These are phyloP conservation scores for Petrocephalus sullivani DNA, from an alignment of 2,797 vertebrate species.

Conservation along the genomic window DNA sequence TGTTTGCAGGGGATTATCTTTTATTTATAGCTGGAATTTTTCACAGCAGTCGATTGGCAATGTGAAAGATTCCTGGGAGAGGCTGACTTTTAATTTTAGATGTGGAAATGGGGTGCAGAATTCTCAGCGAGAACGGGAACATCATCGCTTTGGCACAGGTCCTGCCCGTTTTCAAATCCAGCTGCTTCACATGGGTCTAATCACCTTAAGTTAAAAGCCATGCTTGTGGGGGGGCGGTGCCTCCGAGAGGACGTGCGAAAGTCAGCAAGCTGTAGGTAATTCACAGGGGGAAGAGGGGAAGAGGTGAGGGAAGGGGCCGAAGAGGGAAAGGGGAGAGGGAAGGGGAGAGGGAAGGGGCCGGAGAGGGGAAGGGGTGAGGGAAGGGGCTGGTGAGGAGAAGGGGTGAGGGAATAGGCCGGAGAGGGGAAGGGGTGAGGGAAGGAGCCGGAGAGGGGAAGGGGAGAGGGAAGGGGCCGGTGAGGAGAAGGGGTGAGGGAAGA, in stretches of 20 bases:
- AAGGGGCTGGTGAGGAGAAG: too few species aligned
- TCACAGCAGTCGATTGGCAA: slow-evolving; percentile 60
- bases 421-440: too few species aligned
- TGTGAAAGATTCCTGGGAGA: slow-evolving; percentile 48
- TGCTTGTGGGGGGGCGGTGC: neutral
- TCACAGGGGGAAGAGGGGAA: neutral
- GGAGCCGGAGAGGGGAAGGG: too few species aligned
- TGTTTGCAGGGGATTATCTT: slow-evolving; percentile 62
- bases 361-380: too few species aligned
- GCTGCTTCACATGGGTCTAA: neutral
- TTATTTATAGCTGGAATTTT: slow-evolving; percentile 61
- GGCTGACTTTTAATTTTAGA: slow-evolving; percentile 64
- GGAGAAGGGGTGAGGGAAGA: neutral
- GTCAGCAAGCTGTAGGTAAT: neutral
- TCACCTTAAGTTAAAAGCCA: neutral
- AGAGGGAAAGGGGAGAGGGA: neutral
- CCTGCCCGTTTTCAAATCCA: neutral
- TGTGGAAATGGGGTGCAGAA: slow-evolving; percentile 12
- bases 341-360: too few species aligned
- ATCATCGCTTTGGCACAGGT: neutral
- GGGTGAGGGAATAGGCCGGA: too few species aligned
- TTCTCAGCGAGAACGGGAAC: neutral
- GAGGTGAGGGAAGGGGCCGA: neutral
- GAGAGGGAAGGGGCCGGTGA: too few species aligned
- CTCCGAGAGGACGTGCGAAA: neutral